Base-by-base conservation (phyloP, 2,888 invertebrate species). In the Drosophila setosimentum region DNA sequence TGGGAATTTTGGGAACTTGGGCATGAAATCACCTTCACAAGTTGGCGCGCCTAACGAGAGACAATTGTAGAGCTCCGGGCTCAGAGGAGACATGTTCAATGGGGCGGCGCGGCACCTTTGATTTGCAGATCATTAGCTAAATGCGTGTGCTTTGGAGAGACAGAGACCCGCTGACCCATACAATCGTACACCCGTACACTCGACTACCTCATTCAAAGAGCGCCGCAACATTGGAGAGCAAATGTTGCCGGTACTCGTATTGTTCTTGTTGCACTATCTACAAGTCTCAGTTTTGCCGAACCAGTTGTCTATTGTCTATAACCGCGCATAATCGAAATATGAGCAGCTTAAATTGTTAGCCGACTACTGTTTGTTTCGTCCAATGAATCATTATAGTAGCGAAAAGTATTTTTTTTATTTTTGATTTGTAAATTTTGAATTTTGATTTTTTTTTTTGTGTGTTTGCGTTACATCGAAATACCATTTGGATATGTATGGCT, bases 51-150 rank as follows among this genome's bases (percentile, higher is more conserved):
- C 73, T 73, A 67, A 58, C 77, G 69, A 76, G 72, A 88, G 82
- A 86, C 87, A 90, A 90, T 87, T 81, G 82, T 81, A 58, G 80
- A 83, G 79, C 86, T 73, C 57, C 64, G 76, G 67, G 84, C 71
- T 70, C 78, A 48, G 66, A 58, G 61, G 68, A 62, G 65, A 71
- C 62, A 69, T 57, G 71, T 58, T 57, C 65, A 66, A 66, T 75
- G 68, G 73, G 50, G 72, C 61, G 68, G 70, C 53, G 86, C 91
- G 91, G 92, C 72, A 32, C 70, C 91, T 91, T 91, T 92, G 91
- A 91, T 91, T 80, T 63, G 69, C 78, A 82, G 85, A 89, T 92
- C 90, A 87, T 76, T 86, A 77, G 79, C 83, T 83, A 87, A 89
- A 84, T 81, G 76, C 82, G 68, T 78, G 80, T 80, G 83, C 85